Conservation (phyloP, 2,113 vertebrate species). For the Uropsilus gracilis region DNA sequence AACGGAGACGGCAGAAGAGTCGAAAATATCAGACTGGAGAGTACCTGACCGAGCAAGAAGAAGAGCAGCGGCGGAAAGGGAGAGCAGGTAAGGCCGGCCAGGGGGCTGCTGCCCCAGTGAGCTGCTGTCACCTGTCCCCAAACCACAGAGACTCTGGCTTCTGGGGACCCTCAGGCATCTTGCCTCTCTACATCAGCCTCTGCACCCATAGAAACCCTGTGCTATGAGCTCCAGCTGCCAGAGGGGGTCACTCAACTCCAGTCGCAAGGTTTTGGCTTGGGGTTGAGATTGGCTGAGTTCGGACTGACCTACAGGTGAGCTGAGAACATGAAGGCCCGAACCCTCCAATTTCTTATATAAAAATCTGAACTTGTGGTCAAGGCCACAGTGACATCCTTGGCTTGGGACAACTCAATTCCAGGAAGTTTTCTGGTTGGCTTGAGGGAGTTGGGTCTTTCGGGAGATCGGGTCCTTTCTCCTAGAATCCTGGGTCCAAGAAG, state of each 20-base stretch:
- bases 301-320: not conserved
- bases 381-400: not conserved
- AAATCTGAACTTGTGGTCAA: conserved; percentile 26
- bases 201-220: not conserved
- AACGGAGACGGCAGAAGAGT: conserved; percentile 93
- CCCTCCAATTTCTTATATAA: not conserved
- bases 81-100: conserved; percentile 84
- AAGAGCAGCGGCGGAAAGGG: conserved; percentile 85
- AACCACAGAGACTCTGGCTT: not conserved
- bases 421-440: conserved; percentile 51
- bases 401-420: not conserved
- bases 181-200: not conserved
- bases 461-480: conserved; percentile 12
- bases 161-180: not conserved
- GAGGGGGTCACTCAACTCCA: conserved; percentile 48
- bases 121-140: not conserved
- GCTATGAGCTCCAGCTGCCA: conserved; percentile 45
- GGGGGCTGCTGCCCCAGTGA: not conserved
- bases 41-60: conserved; percentile 93
- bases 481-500: conserved; percentile 46
- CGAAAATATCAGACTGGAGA: conserved; percentile 96
- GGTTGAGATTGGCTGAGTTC: conserved; percentile 20
- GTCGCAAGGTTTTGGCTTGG: conserved; percentile 8
- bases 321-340: not conserved
- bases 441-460: conserved; percentile 1